Evolutionary conservation across 2,797 vertebrate species (phyloP).

Genomic region (Eleutherodactylus coqui): DNA sequence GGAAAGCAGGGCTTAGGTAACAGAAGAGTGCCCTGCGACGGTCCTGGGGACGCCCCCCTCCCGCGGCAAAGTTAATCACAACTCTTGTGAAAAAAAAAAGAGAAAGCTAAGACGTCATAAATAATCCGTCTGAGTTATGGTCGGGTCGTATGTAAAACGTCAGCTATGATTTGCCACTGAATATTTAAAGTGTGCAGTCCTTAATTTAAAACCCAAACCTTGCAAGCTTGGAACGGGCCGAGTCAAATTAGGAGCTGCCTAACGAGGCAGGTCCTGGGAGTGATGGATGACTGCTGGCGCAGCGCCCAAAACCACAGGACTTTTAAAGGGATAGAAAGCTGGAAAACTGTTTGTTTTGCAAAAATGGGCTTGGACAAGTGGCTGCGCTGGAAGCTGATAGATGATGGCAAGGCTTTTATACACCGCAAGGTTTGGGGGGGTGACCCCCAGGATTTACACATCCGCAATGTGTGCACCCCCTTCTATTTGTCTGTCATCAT

Average conservation of each 20-base stretch:
- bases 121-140: slow-evolving; percentile 53
- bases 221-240: slow-evolving; percentile 31
- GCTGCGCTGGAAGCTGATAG: background rate
- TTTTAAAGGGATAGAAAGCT: slow-evolving; percentile 41
- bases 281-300: slow-evolving; percentile 59
- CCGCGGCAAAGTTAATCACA: slow-evolving; percentile 12
- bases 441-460: background rate
- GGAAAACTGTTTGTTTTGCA: slow-evolving; percentile 39
- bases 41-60: background rate
- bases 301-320: slow-evolving; percentile 50
- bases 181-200: slow-evolving; percentile 60
- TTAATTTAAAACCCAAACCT: slow-evolving; percentile 53
- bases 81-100: background rate
- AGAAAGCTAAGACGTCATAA: slow-evolving; percentile 8
- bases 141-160: slow-evolving; percentile 53
- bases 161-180: slow-evolving; percentile 60
- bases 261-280: slow-evolving; percentile 57
- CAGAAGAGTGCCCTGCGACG: background rate
- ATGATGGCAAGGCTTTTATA: background rate
- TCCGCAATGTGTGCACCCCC: background rate
- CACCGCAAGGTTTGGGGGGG: background rate
- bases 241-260: slow-evolving; percentile 59
- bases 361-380: slow-evolving; percentile 19
- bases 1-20: slow-evolving; percentile 43
- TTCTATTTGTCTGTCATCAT: background rate